Conservation (phyloP, 2,888 invertebrate species). For the Pherbina coryleti region DNA sequence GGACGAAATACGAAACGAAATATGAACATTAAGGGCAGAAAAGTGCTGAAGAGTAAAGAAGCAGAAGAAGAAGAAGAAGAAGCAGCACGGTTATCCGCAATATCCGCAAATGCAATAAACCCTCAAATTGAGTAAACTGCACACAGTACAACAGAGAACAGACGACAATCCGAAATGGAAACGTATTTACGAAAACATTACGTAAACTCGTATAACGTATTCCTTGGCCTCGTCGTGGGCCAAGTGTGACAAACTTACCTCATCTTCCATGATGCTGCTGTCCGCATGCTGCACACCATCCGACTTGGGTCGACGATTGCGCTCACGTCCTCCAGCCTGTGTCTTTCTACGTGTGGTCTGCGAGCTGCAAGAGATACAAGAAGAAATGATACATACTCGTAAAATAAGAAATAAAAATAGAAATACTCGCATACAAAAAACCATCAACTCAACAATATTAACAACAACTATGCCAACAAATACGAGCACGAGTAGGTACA, state of each 20-base stretch:
- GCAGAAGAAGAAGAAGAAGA: not conserved
- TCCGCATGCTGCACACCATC: slow-evolving; percentile 68
- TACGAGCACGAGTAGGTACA: not conserved
- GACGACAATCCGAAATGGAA: not conserved
- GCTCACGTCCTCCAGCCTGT: slow-evolving; percentile 64
- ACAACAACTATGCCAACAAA: not conserved
- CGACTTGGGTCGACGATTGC: slow-evolving; percentile 65
- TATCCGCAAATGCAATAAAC: slow-evolving; percentile 52
- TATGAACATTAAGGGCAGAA: not conserved
- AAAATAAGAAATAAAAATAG: slow-evolving; percentile 8
- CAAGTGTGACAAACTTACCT: slow-evolving; percentile 59
- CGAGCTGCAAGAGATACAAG: slow-evolving; percentile 53
- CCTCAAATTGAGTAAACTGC: slow-evolving; percentile 36
- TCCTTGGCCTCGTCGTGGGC: not conserved
- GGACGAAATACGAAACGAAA: not conserved
- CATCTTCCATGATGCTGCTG: slow-evolving; percentile 68
- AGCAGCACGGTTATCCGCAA: slow-evolving; percentile 34
- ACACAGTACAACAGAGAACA: not conserved
- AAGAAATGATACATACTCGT: no score
- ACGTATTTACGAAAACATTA: not conserved
- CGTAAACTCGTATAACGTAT: no score
- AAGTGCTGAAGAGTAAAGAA: not conserved
- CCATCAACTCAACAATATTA: not conserved
- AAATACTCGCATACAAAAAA: slow-evolving; percentile 1
- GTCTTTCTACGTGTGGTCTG: slow-evolving; percentile 63